Conservation (phyloP, 1,140 invertebrate species). For the Drosophila miranda region DNA sequence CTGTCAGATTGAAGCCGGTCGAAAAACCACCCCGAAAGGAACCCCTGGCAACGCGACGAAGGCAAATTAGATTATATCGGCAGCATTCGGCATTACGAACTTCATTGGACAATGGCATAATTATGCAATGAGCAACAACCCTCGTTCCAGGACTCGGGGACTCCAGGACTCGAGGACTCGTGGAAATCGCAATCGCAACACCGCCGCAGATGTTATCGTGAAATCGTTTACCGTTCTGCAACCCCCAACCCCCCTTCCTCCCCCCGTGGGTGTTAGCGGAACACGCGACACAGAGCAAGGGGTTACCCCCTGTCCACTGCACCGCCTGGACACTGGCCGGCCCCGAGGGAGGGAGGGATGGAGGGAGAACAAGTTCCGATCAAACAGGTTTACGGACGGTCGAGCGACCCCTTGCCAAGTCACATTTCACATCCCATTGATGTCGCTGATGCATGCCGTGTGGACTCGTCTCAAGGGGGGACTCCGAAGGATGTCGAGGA, state of each 20-base stretch:
- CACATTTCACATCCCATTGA: constrained; percentile 64
- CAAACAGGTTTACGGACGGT: constrained; percentile 51
- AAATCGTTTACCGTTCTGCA: constrained; percentile 71
- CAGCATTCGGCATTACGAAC: constrained; percentile 55
- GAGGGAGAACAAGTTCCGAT: constrained; percentile 60
- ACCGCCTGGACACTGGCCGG: constrained; percentile 50
- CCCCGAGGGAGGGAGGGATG: constrained; percentile 1
- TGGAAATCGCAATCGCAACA: constrained; percentile 45
- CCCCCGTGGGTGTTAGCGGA: constrained; percentile 10
- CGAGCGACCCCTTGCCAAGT: constrained; percentile 55
- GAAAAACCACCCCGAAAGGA: constrained; percentile 25
- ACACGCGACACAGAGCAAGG: constrained; percentile 67
- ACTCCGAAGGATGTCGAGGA: not conserved
- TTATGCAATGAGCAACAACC: constrained; percentile 78
- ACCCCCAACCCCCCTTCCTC: constrained; percentile 4
- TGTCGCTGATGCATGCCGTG: constrained; percentile 63
- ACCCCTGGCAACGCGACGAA: not conserved
- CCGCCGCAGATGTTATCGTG: constrained; percentile 75
- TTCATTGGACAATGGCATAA: constrained; percentile 77
- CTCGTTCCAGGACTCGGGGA: constrained; percentile 6
- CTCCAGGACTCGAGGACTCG: not conserved
- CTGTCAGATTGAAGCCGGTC: not conserved
- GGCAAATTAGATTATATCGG: constrained; percentile 75
- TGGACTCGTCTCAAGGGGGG: constrained; percentile 1
- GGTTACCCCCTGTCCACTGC: constrained; percentile 44